Base-by-base conservation (phyloP, 2,113 vertebrate species). In the Atherinomorus stipes region DNA sequence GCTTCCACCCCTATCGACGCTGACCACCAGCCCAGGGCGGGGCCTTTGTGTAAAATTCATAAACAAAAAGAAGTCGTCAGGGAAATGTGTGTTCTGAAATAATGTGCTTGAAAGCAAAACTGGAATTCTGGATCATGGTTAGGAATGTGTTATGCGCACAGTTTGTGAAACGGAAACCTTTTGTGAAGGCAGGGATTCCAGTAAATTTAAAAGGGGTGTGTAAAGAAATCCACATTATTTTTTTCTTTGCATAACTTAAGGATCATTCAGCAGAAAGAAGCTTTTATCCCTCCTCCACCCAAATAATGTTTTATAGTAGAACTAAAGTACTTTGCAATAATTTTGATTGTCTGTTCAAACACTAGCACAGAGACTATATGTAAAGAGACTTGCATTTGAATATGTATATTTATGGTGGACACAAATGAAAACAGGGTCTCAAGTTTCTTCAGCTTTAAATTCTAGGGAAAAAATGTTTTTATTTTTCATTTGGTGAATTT, bases 1-100 rank as follows among this genome's bases (percentile, higher is more conserved):
- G 97, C 90, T 99, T 99, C 93, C 98, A 99, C 70, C 98, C 98
- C 8, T 99, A 99, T 92, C 92, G 98, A 89, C 98, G 98, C 95
- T 99, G 97, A 95, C 90, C 21, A 1, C 78, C 58, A 62, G 49
- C 66, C 23, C 51, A 56, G 49, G 61, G 52, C 56, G 44, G 34
- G 22, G 67, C 57, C 16, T 38, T 81, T 89, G 84, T 85, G 84
- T 90, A 84, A 90, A 91, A 81, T 90, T 90, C 72, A 88, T 49
- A 91, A 80, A 85, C 3, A 34, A 93, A 75, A 80, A 85, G 42
- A 80, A 88, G 91, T 64, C 82, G 93, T 94, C 95, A 95, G 95
- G 95, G 95, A 96, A 88, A 87, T 66, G 50, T 91, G 90, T 87
- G 87, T 92, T 93, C 87, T 93, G 31, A 34, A 34, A 34, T 34